These are phyloP conservation scores for Acanthopleura granulata DNA, from an alignment of 2,888 invertebrate species.

Conservation along the genomic window DNA sequence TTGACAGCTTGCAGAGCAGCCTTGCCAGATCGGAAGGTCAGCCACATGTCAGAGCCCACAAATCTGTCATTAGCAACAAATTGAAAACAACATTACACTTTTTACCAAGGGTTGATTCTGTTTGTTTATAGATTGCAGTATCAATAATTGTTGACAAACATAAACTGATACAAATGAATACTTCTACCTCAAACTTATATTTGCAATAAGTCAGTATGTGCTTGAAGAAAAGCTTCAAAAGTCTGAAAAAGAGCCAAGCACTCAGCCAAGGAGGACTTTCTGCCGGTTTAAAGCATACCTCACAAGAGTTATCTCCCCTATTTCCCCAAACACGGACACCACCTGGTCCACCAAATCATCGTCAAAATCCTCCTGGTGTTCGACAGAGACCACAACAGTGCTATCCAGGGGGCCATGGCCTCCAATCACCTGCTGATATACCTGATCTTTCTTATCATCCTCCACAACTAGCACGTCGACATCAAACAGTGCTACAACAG, in stretches of 20 bases:
- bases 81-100: not conserved
- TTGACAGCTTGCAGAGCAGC: constrained; percentile 77
- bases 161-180: too few species aligned
- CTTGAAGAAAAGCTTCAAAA: too few species aligned
- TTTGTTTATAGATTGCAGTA: too few species aligned
- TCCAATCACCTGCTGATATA: constrained; percentile 79
- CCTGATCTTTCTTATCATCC: constrained; percentile 80
- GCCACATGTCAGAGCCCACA: constrained; percentile 89
- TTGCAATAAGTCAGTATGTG: too few species aligned
- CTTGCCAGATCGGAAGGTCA: constrained; percentile 92
- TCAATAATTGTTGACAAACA: too few species aligned
- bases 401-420: constrained; percentile 93
- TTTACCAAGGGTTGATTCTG: not conserved
- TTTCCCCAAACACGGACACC: constrained; percentile 81
- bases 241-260: too few species aligned
- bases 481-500: constrained; percentile 92
- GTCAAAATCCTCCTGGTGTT: constrained; percentile 78
- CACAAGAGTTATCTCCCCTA: constrained; percentile 91
- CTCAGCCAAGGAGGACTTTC: too few species aligned
- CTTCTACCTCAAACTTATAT: too few species aligned
- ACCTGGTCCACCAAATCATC: constrained; percentile 85
- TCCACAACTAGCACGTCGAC: constrained; percentile 88
- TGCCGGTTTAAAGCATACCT: constrained; percentile 69
- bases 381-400: constrained; percentile 83
- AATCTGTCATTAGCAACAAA: constrained; percentile 72